Evolutionary conservation across 2,888 invertebrate species (phyloP), one percentile per base, ranked within the genome.

Genomic region (Erebia epiphron): DNA sequence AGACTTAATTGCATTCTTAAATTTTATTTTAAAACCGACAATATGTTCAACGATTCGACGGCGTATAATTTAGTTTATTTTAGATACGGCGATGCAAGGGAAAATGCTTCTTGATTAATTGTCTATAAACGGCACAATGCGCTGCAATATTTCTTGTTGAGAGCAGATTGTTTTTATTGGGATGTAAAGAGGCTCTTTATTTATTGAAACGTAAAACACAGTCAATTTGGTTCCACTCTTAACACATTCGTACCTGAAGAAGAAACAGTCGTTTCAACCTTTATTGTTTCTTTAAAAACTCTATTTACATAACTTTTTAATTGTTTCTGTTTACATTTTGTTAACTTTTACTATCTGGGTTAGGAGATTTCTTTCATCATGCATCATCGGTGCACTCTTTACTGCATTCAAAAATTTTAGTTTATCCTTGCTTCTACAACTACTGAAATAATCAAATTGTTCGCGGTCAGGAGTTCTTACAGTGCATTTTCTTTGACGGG

Each of bases 1-100:
- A 86, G 85, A 84, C 82, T 86, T 91, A 87, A 90, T 88, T 87
- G 84, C 89, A 78, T 84, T 83, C 86, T 91, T 88, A 90, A 88
- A 86, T 89, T 89, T 90, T 88, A 88, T 90, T 91, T 87, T 86
- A 82, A 89, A 88, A 86, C 88, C 86, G 84, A 88, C 89, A 88
- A 83, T 88, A 86, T 85, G 88, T 82, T 82, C 80, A 78, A 76
- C 81, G 80, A 85, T 83, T 81, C 77, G 66, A 68, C 72, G 75
- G 75, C 64, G 74, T 78, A 7, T 35, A 74, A 76, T 77, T 79
- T 76, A 76, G 73, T 78, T 78, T 74, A 77, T 80, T 77, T 82
- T 83, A 85, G 73, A 68, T 84, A 86, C 87, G 76, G 76, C 79
- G 79, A 78, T 81, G 80, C 82, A 81, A 75, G 75, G 80, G 76